Evolutionary conservation across 2,113 vertebrate species (phyloP).

Genomic region (Chaetodon trifascialis): DNA sequence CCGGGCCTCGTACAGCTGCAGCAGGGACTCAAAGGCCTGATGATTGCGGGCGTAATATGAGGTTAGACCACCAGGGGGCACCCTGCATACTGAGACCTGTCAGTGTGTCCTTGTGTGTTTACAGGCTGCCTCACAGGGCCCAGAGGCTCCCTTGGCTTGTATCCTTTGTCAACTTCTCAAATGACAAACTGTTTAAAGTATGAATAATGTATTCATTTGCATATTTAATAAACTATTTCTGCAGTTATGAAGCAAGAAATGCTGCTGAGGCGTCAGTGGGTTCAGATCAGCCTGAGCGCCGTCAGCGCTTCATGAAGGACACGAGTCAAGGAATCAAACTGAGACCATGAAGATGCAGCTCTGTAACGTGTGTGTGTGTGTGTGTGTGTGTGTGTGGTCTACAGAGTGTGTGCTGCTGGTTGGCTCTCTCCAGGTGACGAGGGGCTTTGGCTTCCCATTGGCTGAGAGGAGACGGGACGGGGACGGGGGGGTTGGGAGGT

Average conservation of each 20-base stretch:
- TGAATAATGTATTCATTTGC: neutral
- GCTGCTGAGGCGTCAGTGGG: too few species aligned
- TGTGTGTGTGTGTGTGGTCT: neutral
- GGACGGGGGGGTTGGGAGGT: neutral
- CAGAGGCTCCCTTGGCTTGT: constrained; percentile 11
- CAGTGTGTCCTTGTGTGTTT: neutral
- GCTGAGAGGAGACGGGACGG: constrained; percentile 36
- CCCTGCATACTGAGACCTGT: neutral
- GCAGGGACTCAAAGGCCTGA: constrained; percentile 89
- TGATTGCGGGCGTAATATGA: constrained; percentile 72
- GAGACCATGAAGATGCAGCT: constrained; percentile 32
- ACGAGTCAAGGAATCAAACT: neutral
- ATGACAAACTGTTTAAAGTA: neutral
- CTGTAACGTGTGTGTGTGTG: constrained; percentile 2
- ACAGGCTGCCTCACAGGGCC: constrained; percentile 32
- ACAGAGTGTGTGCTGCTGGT: constrained; percentile 34
- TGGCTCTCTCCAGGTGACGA: constrained; percentile 66
- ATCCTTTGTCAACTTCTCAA: neutral
- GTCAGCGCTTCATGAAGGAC: constrained; percentile 4
- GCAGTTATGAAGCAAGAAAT: neutral
- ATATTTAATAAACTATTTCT: neutral
- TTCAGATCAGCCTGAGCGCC: too few species aligned
- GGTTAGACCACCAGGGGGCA: constrained; percentile 72
- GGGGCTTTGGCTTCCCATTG: constrained; percentile 67
- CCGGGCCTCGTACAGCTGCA: constrained; percentile 87